phyloP scores from a whole-genome alignment of 2,113 vertebrate genomes.

The Columbina picui region DNA sequence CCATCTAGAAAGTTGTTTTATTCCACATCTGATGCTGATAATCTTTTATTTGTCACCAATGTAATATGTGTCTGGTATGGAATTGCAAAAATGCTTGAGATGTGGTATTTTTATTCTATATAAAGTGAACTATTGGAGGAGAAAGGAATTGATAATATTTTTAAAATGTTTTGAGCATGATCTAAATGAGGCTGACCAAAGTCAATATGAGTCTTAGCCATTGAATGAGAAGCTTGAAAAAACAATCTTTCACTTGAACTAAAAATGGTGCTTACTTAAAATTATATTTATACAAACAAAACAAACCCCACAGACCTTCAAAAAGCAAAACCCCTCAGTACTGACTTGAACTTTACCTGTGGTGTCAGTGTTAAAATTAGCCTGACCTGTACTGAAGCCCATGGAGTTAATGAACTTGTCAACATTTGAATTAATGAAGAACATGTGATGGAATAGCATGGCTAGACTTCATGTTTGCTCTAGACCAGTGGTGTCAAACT shows the following conservation, averaged over 20 bases:
- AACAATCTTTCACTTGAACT: not conserved
- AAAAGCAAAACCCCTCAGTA: not conserved
- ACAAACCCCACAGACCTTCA: not conserved
- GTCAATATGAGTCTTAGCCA: not conserved
- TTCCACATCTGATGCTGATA: not conserved
- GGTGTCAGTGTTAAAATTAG: not conserved
- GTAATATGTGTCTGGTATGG: not conserved
- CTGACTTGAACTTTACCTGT: not conserved
- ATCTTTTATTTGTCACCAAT: not conserved
- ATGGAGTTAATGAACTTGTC: not conserved
- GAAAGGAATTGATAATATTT: not conserved
- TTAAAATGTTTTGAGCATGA: not conserved
- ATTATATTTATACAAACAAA: not conserved
- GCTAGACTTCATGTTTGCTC: not conserved
- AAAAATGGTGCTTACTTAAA: not conserved
- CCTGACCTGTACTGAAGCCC: not conserved
- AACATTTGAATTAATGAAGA: not conserved
- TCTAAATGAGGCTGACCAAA: not conserved
- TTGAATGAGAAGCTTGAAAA: not conserved
- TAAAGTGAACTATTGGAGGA: not conserved
- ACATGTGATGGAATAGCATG: not conserved
- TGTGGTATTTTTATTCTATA: not conserved
- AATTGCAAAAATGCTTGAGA: not conserved
- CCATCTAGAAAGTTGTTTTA: not conserved
- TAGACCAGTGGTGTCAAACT: not conserved